A percentile compares a stretch with the other conserved stretches of the same genome.
Evolutionary conservation across 2,113 vertebrate genomes (phyloP).

Genomic region (Alosa alosa): DNA sequence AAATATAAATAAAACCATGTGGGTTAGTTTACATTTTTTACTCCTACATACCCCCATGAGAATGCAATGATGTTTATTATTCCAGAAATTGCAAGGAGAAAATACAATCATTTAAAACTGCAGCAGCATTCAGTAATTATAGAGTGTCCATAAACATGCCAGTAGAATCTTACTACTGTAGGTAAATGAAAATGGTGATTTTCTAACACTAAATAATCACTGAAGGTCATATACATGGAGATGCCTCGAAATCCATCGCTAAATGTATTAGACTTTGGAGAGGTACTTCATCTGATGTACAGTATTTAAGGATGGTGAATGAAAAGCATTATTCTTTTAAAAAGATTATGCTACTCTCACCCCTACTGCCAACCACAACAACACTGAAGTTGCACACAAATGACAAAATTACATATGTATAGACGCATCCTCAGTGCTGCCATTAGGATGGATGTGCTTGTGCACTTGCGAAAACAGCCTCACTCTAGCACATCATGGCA

Average conservation of each 20-base stretch:
- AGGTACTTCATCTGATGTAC: neutral
- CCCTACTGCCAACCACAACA: neutral
- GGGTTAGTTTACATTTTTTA: neutral
- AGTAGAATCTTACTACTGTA: neutral
- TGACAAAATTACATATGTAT: neutral
- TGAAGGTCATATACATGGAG: neutral
- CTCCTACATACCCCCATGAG: neutral
- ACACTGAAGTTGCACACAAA: neutral
- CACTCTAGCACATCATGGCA: neutral
- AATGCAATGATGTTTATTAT: neutral
- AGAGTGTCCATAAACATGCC: neutral
- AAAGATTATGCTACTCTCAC: neutral
- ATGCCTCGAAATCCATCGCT: neutral
- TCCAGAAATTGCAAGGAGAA: neutral
- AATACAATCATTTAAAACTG: neutral
- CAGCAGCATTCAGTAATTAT: neutral
- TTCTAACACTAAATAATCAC: neutral
- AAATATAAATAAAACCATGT: neutral
- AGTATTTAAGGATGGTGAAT: neutral
- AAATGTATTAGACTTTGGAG: neutral
- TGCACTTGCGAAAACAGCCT: neutral
- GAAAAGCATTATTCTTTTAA: neutral
- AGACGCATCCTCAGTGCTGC: neutral
- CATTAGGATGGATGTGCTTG: neutral
- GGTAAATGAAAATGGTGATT: neutral